Evolutionary conservation across 2,888 invertebrate genomes (phyloP), one percentile per base, ranked within the genome.

Genomic region (Chaetogeoica ovagalla): DNA sequence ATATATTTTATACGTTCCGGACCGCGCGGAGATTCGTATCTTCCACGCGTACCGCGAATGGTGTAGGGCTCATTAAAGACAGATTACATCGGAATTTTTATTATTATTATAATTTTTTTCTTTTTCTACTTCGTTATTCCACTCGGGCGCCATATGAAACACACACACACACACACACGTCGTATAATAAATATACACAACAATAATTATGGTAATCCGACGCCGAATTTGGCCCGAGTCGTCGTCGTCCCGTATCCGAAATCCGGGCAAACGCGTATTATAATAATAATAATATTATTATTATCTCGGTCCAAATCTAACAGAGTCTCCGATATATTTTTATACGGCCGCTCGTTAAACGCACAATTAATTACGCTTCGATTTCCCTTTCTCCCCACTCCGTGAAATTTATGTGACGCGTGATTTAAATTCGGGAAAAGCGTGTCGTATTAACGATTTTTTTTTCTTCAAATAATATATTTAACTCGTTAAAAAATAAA

Each of bases 121-220:
- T 63, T n/a, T 65, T 59, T 30, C 57, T 30, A 4, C 4, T 21
- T 57, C 60, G 21, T 57, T 37, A 52, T 66, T 66, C 43, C 3
- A 19, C 57, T 60, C 62, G 65, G 74, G 74, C 74, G 74, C 74
- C 74, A 66, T 57, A 57, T 48, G n/a, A 48, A 1, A 48, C 48
- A 48, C 55, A 55, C 69, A 19, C 21, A 9, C 37, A 48, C 57
- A 57, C 19, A 39, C 70, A 39, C 59, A 39, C 65, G 60, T 60
- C 68, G 60, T 23, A 70, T 17, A 7, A 37, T 13, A 55, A n/a
- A 19, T 13, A n/a, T 48, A 60, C 13, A 66, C 52, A 62, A 77
- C 52, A 77, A 77, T 77, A 62, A 77, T 77, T 77, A 77, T 77
- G 77, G 77, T 70, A 77, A 77, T 77, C 77, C 21, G 37, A 69